Base-by-base conservation (phyloP, 2,113 vertebrate species). In the Gnathochromis pfefferi region DNA sequence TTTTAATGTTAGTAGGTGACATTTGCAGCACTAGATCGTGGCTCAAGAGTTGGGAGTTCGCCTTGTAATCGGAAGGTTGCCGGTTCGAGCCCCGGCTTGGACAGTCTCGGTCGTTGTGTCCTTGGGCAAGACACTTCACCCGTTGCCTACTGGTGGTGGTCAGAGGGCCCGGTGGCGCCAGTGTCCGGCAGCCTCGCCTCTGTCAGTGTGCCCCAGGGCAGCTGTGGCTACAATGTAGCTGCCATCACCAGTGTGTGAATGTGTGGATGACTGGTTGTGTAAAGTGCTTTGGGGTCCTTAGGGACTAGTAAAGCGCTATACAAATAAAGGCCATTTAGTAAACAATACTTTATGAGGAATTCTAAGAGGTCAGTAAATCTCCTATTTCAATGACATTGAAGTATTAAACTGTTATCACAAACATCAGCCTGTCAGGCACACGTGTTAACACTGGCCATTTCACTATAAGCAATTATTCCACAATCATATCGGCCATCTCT, bases 181-280 rank as follows among this genome's bases (percentile, higher is more conserved):
- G 53, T 54, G n/a, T 54, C n/a, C 0, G 1, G 0, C 6, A 54
- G n/a, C 53, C 53, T 54, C 6, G 1, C 53, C 53, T 54, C 0
- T 54, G 53, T 54, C 53, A 23, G 53, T 54, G 53, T 10, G 4
- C 53, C 53, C 53, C n/a, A 54, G 23, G n/a, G 51, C 2, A 2
- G 53, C 6, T 54, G n/a, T 54, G 51, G 3, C n/a, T 54, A n/a
- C 49, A 28, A 54, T 28, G 28, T 28, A 28, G 28, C 28, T 28
- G 0, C 31, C 31, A 33, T 33, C 31, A 33, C 31, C 33, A 8
- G 54, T 26, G 21, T 26, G 54, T 47, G 14, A 0, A 7, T 7
- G 7, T 40, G 11, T 2, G 5, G 23, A 23, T 54, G 51, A 0
- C 6, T 21, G 19, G 0, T 19, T 55, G 54, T 57, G 23, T 57